A percentile compares a stretch with the other conserved stretches of the same genome.
These are phyloP conservation scores for Poliocrania exsul DNA, from an alignment of 2,797 vertebrate genomes.

Conservation along the genomic window DNA sequence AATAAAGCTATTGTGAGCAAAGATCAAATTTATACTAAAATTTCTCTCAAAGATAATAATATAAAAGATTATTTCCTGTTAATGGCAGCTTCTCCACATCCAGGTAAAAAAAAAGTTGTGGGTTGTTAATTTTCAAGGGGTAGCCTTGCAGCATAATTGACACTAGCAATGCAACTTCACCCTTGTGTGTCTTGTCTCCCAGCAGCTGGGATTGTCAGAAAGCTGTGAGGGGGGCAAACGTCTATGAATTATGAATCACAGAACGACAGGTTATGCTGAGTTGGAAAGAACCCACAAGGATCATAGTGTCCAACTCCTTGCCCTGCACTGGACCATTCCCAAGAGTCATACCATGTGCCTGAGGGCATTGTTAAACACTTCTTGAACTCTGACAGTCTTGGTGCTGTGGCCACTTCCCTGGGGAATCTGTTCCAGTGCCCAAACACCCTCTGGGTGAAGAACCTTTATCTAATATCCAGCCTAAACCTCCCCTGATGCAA, in stretches of 20 bases:
- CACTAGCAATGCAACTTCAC: background rate
- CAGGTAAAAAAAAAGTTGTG: background rate
- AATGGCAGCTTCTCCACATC: background rate
- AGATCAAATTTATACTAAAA: background rate
- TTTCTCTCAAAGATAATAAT: background rate
- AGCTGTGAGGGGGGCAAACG: background rate
- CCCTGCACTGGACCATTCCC: background rate
- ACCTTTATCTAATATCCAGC: background rate
- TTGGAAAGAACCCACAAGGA: background rate
- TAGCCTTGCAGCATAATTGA: background rate
- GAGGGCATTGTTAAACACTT: background rate
- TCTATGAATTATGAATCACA: background rate
- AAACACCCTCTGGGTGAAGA: background rate
- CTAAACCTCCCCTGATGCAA: background rate
- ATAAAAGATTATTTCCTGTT: background rate
- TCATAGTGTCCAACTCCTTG: background rate
- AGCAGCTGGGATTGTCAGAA: background rate
- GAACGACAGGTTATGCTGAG: background rate
- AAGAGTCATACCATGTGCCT: background rate
- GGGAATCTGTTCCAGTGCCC: background rate
- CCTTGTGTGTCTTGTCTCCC: rapidly evolving
- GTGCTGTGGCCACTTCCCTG: background rate
- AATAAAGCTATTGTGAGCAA: background rate
- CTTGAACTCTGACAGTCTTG: background rate
- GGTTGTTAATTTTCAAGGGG: background rate